phyloP scores from a whole-genome alignment of 2,888 invertebrate genomes.

The Petrolisthes cinctipes region DNA sequence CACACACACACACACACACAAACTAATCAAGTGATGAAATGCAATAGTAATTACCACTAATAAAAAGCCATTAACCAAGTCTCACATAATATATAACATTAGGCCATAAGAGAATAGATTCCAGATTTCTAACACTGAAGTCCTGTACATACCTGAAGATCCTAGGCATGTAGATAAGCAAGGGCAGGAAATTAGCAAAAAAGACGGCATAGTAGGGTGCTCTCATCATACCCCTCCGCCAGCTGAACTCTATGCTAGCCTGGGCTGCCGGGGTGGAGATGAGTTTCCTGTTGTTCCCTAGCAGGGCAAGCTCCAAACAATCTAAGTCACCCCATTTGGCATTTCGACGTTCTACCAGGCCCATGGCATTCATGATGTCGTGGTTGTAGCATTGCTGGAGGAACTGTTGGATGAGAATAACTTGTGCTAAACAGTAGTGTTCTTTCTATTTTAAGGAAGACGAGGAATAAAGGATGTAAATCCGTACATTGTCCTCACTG shows the following conservation, averaged over 20 bases:
- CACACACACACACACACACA: too few relatives aligned
- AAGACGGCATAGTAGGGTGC: conserved; percentile 53
- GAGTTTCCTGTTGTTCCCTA: conserved; percentile 47
- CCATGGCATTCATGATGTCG: conserved; percentile 69
- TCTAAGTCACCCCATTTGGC: conserved; percentile 69
- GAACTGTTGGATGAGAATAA: conserved; percentile 66
- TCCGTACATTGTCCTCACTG: too few relatives aligned
- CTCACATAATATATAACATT: too few relatives aligned
- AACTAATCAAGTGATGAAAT: too few relatives aligned
- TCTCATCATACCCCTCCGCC: conserved; percentile 67
- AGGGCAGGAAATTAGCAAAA: conserved; percentile 66
- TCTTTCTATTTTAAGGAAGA: too few relatives aligned
- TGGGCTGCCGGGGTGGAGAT: conserved; percentile 67
- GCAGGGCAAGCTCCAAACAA: conserved; percentile 69
- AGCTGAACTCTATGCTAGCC: conserved; percentile 68
- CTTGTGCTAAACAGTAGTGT: too few relatives aligned
- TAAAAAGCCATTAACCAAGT: too few relatives aligned
- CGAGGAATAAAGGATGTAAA: too few relatives aligned
- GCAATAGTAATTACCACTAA: too few relatives aligned
- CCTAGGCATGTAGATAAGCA: conserved; percentile 64
- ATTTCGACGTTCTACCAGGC: conserved; percentile 69
- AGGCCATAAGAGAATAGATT: too few relatives aligned
- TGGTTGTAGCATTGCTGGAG: conserved; percentile 69
- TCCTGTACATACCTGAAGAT: conserved; percentile 38
- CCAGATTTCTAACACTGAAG: too few relatives aligned